A percentile compares a stretch with the other conserved stretches of the same genome.
phyloP scores from a whole-genome alignment of 2,113 vertebrate species.

The Mustela lutreola region DNA sequence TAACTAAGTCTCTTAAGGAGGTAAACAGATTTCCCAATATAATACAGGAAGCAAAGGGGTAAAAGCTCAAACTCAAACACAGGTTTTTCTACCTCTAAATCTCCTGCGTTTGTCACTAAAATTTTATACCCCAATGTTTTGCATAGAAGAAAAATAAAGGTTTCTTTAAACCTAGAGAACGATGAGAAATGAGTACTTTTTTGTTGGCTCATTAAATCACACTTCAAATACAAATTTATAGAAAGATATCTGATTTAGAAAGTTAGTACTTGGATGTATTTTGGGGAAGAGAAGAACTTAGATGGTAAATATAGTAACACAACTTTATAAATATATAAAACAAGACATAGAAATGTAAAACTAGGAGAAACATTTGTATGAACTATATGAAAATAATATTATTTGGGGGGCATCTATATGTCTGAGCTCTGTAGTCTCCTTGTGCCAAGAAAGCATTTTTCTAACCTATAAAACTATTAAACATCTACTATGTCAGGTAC shows the following conservation, averaged over 20 bases:
- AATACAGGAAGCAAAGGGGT: background rate
- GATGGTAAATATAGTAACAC: background rate
- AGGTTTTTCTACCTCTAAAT: background rate
- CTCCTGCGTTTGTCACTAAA: background rate
- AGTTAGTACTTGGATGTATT: background rate
- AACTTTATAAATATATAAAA: background rate
- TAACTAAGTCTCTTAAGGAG: conserved; percentile 10
- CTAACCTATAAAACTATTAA: background rate
- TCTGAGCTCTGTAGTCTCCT: background rate
- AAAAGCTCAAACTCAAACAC: background rate
- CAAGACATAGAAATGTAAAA: background rate
- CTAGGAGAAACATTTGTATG: background rate
- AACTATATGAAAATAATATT: background rate
- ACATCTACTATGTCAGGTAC: background rate
- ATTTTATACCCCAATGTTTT: background rate
- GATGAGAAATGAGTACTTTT: background rate
- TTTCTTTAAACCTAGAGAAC: background rate
- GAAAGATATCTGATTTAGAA: background rate
- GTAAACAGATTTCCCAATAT: background rate
- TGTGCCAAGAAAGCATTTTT: background rate
- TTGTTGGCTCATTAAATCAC: background rate
- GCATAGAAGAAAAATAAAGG: background rate
- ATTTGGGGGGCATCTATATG: background rate
- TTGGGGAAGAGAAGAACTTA: background rate
- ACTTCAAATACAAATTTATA: background rate